Evolutionary conservation across 2,888 invertebrate genomes (phyloP).

Genomic region (Sympetrum striolatum): DNA sequence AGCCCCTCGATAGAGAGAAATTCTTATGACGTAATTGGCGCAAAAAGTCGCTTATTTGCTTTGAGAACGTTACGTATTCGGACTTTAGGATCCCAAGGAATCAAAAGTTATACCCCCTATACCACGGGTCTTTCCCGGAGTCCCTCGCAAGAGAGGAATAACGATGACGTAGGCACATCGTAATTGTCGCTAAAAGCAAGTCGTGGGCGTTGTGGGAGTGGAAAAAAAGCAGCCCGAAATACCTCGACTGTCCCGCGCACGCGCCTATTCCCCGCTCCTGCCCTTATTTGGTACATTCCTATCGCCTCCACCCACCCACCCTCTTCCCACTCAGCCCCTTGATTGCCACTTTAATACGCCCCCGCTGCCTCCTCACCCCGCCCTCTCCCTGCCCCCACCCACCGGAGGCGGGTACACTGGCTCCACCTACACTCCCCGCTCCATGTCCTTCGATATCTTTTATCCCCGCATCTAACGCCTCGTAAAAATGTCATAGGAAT

Average conservation of each 20-base stretch:
- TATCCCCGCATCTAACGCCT: neutral
- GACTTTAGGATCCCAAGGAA: no score
- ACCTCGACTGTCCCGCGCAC: constrained; percentile 12
- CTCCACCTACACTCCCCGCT: constrained; percentile 5
- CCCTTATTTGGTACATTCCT: constrained; percentile 38
- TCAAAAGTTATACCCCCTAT: no score
- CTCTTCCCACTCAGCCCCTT: neutral
- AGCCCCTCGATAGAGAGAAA: no score
- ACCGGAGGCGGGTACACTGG: neutral
- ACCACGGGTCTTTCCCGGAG: no score
- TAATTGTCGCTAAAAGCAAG: neutral
- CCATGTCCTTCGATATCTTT: neutral
- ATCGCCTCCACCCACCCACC: neutral
- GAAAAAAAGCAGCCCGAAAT: neutral
- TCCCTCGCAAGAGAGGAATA: no score
- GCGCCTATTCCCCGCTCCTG: constrained; percentile 5
- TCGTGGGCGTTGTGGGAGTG: neutral
- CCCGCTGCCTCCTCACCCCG: neutral
- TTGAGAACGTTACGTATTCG: no score
- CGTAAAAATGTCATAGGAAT: neutral
- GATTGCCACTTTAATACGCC: neutral
- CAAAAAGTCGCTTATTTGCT: no score
- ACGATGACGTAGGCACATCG: neutral
- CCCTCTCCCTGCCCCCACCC: neutral
- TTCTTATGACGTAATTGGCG: no score